A percentile compares a stretch with the other conserved stretches of the same genome.
Evolutionary conservation across 2,888 invertebrate species (phyloP).

Genomic region (Melanargia galathea): DNA sequence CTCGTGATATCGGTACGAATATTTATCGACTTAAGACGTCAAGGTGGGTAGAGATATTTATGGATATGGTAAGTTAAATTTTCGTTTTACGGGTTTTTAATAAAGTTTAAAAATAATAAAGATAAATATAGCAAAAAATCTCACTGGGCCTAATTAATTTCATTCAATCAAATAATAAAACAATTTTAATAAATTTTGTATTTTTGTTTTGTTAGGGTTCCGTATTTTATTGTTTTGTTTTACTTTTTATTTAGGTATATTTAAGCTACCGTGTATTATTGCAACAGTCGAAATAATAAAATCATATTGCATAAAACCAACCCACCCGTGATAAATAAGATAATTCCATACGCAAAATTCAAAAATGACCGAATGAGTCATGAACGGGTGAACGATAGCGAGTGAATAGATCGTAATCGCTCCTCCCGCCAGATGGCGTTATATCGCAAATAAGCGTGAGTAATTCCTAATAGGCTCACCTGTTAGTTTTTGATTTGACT

Average conservation of each 20-base stretch:
- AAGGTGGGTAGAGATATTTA: neutral
- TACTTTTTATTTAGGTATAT: no score
- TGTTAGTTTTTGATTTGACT: slow-evolving; percentile 48
- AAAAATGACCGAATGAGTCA: slow-evolving; percentile 45
- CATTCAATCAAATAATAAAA: no score
- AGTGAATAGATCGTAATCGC: slow-evolving; percentile 54
- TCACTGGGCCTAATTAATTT: no score
- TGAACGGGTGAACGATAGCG: slow-evolving; percentile 41
- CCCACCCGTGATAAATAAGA: slow-evolving; percentile 38
- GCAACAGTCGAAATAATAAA: neutral
- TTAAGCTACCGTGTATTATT: no score
- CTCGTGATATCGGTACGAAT: slow-evolving; percentile 6
- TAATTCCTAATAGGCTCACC: slow-evolving; percentile 78
- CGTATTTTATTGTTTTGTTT: no score
- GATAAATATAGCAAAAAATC: no score
- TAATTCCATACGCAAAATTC: slow-evolving; percentile 45
- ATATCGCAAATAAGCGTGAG: slow-evolving; percentile 64
- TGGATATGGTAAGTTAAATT: neutral
- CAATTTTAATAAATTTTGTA: no score
- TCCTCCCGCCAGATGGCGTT: slow-evolving; percentile 69
- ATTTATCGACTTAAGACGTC: slow-evolving; percentile 6
- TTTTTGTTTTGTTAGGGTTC: no score
- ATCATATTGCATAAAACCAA: slow-evolving; percentile 17
- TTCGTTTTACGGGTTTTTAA: neutral
- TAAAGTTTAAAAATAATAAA: no score